Base-by-base conservation (phyloP, 1,140 invertebrate genomes). In the Cherax destructor region DNA sequence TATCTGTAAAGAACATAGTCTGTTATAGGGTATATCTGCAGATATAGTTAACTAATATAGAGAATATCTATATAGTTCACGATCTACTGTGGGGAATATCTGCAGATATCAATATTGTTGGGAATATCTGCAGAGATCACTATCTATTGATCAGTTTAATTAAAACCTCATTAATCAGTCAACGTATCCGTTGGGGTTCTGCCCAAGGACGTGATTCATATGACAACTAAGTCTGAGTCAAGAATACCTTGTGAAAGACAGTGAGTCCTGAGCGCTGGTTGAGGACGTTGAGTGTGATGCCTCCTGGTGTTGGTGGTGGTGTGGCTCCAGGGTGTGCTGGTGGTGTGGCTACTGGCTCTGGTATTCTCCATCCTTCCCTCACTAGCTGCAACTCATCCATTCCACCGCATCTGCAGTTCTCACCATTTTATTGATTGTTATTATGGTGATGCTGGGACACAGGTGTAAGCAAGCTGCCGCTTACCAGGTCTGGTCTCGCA, bases 191-290 rank as follows among this genome's bases (percentile, higher is more conserved):
- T n/a, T n/a, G n/a, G n/a, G n/a, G n/a, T n/a, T n/a, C n/a, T n/a
- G n/a, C n/a, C n/a, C n/a, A n/a, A n/a, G n/a, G n/a, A n/a, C n/a
- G n/a, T n/a, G n/a, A n/a, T n/a, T n/a, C n/a, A n/a, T n/a, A n/a
- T n/a, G n/a, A n/a, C n/a, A n/a, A n/a, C n/a, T n/a, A n/a, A n/a
- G 16, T 59, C 30, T 10, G 59, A 61, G 56, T 18, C 59, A 79
- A 21, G 59, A 47, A 21, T 90, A 90, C 88, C 88, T 90, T 90
- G 65, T 78, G 49, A 47, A 90, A 83, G n/a, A 90, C 65, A 41
- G 61, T 49, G 16, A 5, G 16, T 41, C 11, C 81, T 21, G n/a
- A 65, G 18, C 74, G 72, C 47, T 83, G 81, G 83, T 90, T 78
- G 69, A 90, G 69, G 18, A 83, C 74, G 7, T 80, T 50, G 16